Evolutionary conservation across 1,140 invertebrate species (phyloP), one percentile per base, ranked within the genome.

Genomic region (Scaptomyza hsui): DNA sequence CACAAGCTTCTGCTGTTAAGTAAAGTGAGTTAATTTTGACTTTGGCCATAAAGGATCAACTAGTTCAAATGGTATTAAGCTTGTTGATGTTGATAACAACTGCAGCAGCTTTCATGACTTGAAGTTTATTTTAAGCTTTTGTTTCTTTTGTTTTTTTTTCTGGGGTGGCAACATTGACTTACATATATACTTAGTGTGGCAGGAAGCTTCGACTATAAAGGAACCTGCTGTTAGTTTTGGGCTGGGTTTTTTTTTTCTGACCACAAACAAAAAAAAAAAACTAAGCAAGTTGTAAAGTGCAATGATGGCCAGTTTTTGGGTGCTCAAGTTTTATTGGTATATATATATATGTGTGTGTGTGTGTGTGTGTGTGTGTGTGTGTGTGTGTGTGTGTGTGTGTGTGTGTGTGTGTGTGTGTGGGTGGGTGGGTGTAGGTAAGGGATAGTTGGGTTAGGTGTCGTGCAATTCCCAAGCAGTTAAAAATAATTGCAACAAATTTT

Each of bases 401-500:
- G 5, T 0, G n/a, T 2, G 3, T 9, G 12, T 21, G 10, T 2
- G 13, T n/a, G n/a, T n/a, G 35, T 29, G 19, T 10, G 3, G 18
- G 18, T 18, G 0, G 13, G 39, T 13, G 26, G 63, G 32, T 37
- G 26, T 52, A 44, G 61, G 39, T 9, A 7, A 44, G 61, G 39
- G 9, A 7, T 37, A 5, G 44, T 26, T 48, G 2, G 49, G 9
- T 39, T 4, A 9, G 48, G 53, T 48, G 52, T 56, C 52, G 45
- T 49, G 67, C 75, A 75, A 83, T 72, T 75, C 73, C 62, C 80
- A 73, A 81, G 77, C 82, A 86, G 82, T 81, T 88, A 76, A 88
- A 85, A 88, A 29, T 85, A 85, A 85, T 86, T 85, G 82, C 81
- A 85, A 85, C 81, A 85, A 85, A 85, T 86, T 85, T 85, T 74